These are phyloP conservation scores for Micrasema longulum DNA, from an alignment of 1,140 invertebrate species.

Conservation along the genomic window DNA sequence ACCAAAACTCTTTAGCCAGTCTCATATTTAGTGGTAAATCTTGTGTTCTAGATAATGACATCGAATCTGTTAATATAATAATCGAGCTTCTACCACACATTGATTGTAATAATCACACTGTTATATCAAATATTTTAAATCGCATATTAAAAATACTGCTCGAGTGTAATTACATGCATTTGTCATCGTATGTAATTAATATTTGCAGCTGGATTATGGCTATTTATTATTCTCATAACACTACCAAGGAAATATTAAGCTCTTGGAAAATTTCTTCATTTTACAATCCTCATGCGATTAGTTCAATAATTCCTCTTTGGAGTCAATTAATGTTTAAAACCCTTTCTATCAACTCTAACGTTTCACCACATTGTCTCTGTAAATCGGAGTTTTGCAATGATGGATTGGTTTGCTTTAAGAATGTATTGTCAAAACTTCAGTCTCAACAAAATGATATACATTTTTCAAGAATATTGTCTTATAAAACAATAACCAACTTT, in stretches of 20 bases:
- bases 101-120: conserved; percentile 15
- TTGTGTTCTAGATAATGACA: conserved; percentile 39
- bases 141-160: conserved; percentile 38
- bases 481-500: conserved; percentile 23
- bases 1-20: conserved; percentile 22
- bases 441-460: conserved; percentile 53
- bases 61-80: conserved; percentile 43
- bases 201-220: conserved; percentile 49
- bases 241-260: conserved; percentile 44
- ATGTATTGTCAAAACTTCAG: conserved; percentile 36
- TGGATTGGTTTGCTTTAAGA: conserved; percentile 43
- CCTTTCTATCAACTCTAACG: conserved; percentile 19
- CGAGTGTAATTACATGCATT: conserved; percentile 41
- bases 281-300: conserved; percentile 50
- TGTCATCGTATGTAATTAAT: conserved; percentile 40
- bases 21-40: conserved; percentile 36
- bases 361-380: conserved; percentile 43
- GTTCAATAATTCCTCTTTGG: conserved; percentile 50
- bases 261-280: conserved; percentile 46
- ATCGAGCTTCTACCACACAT: conserved; percentile 41
- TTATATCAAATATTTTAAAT: conserved; percentile 30
- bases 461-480: conserved; percentile 44
- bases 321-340: conserved; percentile 42
- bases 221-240: conserved; percentile 48
- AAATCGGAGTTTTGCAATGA: conserved; percentile 31